Conservation (phyloP, 1,140 invertebrate genomes). For the Parasteatoda tepidariorum region DNA sequence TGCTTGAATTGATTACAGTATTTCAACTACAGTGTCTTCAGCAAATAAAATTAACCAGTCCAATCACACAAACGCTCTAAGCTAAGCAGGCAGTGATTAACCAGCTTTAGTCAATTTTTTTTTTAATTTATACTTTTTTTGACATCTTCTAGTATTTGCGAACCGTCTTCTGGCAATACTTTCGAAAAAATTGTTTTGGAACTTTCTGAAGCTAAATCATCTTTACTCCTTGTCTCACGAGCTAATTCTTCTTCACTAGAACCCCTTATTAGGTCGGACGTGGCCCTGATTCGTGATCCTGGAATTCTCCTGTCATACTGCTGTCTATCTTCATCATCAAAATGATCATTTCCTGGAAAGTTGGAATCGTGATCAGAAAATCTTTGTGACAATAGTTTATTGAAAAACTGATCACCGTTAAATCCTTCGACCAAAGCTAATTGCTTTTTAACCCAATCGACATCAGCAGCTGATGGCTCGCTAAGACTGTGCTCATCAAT, state of each 20-base stretch:
- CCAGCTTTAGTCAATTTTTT: too few species aligned
- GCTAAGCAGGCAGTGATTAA: too few species aligned
- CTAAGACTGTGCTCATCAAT: slow-evolving; percentile 26
- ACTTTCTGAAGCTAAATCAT: neutral
- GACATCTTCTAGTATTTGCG: too few species aligned
- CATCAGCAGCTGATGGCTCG: slow-evolving; percentile 13
- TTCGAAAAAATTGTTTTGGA: slow-evolving; percentile 2
- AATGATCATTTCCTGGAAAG: neutral
- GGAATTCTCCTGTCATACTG: neutral
- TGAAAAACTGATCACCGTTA: neutral
- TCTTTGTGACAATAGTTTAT: neutral
- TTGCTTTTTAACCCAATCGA: slow-evolving; percentile 13
- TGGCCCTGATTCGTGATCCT: neutral
- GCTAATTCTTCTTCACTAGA: neutral
- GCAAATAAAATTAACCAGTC: too few species aligned
- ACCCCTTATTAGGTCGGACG: neutral
- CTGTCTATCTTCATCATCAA: neutral
- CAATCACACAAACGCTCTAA: too few species aligned
- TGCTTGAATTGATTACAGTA: too few species aligned
- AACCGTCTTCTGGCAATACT: too few species aligned
- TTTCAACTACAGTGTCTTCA: too few species aligned
- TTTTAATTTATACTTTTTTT: too few species aligned
- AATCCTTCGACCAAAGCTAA: slow-evolving; percentile 28
- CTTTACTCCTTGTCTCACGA: neutral
- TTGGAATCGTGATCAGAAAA: neutral